A percentile compares a stretch with the other conserved stretches of the same genome.
phyloP scores from a whole-genome alignment of 2,888 invertebrate species.

The Muschampia staudingeri region DNA sequence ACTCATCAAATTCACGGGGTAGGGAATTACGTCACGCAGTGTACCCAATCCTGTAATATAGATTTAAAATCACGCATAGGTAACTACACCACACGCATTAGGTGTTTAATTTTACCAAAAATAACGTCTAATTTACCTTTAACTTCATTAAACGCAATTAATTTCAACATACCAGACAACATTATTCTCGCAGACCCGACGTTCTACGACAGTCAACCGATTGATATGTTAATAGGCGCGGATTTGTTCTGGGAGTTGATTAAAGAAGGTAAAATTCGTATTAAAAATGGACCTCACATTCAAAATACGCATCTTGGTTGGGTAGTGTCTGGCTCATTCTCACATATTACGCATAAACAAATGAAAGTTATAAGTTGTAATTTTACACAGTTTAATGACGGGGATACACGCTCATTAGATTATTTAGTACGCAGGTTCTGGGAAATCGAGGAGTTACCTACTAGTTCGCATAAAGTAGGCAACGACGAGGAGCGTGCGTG shows the following conservation, averaged over 20 bases:
- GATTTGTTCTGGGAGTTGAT: no score
- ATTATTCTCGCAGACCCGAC: no score
- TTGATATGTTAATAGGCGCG: no score
- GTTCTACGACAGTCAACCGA: no score
- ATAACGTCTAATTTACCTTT: no score
- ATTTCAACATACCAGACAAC: no score
- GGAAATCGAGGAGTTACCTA: conserved; percentile 53
- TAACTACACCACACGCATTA: conserved; percentile 44
- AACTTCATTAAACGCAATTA: no score
- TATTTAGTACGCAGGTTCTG: conserved; percentile 53
- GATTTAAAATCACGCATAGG: conserved; percentile 49
- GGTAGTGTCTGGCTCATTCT: conserved; percentile 50
- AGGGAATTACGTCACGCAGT: conserved; percentile 54
- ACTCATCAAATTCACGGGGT: conserved; percentile 61
- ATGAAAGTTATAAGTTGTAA: conserved; percentile 35
- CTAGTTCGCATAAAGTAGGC: neutral
- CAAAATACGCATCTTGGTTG: no score
- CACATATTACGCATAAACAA: conserved; percentile 30
- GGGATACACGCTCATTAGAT: conserved; percentile 15
- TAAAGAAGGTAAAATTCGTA: no score
- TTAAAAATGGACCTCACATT: no score
- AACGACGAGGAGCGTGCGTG: conserved; percentile 24
- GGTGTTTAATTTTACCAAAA: conserved; percentile 42
- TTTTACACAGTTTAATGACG: conserved; percentile 12
- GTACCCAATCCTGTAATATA: conserved; percentile 59